A percentile compares a stretch with the other conserved stretches of the same genome.
These are phyloP conservation scores for Apomyelois bistriatella DNA, from an alignment of 2,888 invertebrate species.

Conservation along the genomic window DNA sequence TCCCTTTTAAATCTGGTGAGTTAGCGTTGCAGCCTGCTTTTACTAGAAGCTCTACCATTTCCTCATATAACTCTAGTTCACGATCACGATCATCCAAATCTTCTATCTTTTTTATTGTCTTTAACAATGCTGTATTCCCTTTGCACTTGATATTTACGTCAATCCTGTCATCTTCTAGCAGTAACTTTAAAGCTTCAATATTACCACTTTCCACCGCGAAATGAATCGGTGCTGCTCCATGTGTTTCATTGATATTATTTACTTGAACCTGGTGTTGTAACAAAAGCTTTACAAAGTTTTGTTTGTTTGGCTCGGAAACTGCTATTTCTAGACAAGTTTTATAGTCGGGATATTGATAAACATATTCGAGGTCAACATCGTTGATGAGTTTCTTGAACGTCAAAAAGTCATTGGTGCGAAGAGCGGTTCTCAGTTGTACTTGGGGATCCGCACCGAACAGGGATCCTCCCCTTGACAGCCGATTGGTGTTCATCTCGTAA, in stretches of 20 bases:
- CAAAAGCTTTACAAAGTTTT: conserved; percentile 78
- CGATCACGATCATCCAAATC: conserved; percentile 68
- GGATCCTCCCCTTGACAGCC: conserved; percentile 61
- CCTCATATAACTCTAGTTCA: conserved; percentile 59
- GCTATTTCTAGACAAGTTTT: conserved; percentile 82
- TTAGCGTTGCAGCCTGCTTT: conserved; percentile 78
- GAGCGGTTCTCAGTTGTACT: conserved; percentile 70
- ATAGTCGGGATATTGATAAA: conserved; percentile 78
- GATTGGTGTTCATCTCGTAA: conserved; percentile 71
- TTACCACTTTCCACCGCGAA: conserved; percentile 81
- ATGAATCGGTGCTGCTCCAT: conserved; percentile 83
- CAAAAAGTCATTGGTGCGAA: conserved; percentile 71
- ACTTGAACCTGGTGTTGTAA: conserved; percentile 82
- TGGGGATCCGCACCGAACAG: conserved; percentile 71
- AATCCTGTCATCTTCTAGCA: conserved; percentile 69
- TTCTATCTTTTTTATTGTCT: conserved; percentile 73
- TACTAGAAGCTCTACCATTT: conserved; percentile 76
- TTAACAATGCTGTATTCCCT: conserved; percentile 75
- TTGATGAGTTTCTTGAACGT: conserved; percentile 74
- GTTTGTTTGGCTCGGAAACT: conserved; percentile 66
- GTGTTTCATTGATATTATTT: conserved; percentile 76
- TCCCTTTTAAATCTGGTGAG: conserved; percentile 72
- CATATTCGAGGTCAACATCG: conserved; percentile 73
- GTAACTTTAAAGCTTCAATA: conserved; percentile 59
- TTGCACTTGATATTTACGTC: conserved; percentile 73